These are phyloP conservation scores for Cydia fagiglandana DNA, from an alignment of 1,140 invertebrate genomes.

Conservation along the genomic window DNA sequence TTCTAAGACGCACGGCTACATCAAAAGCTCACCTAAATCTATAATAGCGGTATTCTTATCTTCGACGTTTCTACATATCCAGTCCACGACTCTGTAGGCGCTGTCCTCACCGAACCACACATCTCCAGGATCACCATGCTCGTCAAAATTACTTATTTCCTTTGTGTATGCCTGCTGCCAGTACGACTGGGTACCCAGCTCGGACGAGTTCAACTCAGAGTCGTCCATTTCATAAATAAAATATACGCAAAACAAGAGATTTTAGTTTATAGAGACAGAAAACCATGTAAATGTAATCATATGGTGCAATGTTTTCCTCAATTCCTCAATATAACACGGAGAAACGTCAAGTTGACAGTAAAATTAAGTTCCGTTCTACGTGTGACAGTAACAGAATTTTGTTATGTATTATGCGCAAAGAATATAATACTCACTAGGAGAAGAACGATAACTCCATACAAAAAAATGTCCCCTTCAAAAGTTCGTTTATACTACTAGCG, in stretches of 20 bases:
- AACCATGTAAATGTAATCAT: not conserved
- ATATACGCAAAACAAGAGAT: not conserved
- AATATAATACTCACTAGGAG: no score
- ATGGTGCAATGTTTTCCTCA: not conserved
- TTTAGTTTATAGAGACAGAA: not conserved
- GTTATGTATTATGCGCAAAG: not conserved
- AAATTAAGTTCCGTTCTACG: not conserved
- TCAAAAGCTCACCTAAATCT: slow-evolving; percentile 79
- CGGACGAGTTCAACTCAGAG: slow-evolving; percentile 84
- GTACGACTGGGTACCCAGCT: slow-evolving; percentile 89
- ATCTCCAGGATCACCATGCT: slow-evolving; percentile 93
- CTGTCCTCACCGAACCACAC: slow-evolving; percentile 95
- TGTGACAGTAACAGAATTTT: not conserved
- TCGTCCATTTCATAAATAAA: slow-evolving; percentile 52
- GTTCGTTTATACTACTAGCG: no score
- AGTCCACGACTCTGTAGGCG: slow-evolving; percentile 86
- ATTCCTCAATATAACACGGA: not conserved
- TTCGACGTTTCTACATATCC: slow-evolving; percentile 75
- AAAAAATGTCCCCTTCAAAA: no score
- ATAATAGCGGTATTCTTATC: slow-evolving; percentile 79
- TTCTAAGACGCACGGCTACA: no score
- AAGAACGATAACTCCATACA: no score
- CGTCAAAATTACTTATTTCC: slow-evolving; percentile 91
- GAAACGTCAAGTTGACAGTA: slow-evolving; percentile 6
- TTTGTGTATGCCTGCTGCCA: slow-evolving; percentile 91